Evolutionary conservation across 2,113 vertebrate species (phyloP), one percentile per base, ranked within the genome.

Genomic region (Ancistrus triradiatus): DNA sequence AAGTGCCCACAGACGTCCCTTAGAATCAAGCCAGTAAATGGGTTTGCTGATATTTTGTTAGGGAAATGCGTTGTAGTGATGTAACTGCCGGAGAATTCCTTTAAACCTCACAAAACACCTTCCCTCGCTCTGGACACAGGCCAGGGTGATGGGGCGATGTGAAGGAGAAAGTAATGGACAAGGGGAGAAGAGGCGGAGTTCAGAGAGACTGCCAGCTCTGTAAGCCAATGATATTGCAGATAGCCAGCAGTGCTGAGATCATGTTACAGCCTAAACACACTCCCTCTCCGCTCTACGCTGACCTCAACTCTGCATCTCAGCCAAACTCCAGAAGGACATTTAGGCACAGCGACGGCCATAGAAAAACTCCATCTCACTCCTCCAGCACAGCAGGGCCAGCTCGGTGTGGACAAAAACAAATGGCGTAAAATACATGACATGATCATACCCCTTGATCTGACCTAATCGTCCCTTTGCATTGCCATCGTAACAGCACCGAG

Each of bases 161-260:
- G n/a, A 53, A 15, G 9, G 62, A 48, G 47, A 6, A n/a, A 1
- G 31, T 1, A 19, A 13, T 13, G 11, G 3, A 35, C 6, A 17
- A 33, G 13, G 21, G 33, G 15, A 31, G 18, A 8, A 52, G 37
- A 27, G 4, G 40, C 28, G 10, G 31, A 1, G 46, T 22, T 46
- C 51, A 33, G 49, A 42, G 24, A 55, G 64, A 66, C 57, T 43
- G 55, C 8, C 19, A 10, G 49, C 38, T 57, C 37, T 53, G 49
- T 31, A 61, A 67, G 40, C 59, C 47, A 52, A 38, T 40, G 62
- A n/a, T n/a, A n/a, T n/a, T n/a, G 38, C 13, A 13, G 19, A 38
- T 64, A 46, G 19, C 58, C 28, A 10, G 4, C n/a, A 57, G 27
- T 46, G 25, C 37, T 31, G 27, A 31, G 27, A n/a, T n/a, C n/a